Conservation (phyloP, 2,113 vertebrate species). For the Oostethus manadensis region DNA sequence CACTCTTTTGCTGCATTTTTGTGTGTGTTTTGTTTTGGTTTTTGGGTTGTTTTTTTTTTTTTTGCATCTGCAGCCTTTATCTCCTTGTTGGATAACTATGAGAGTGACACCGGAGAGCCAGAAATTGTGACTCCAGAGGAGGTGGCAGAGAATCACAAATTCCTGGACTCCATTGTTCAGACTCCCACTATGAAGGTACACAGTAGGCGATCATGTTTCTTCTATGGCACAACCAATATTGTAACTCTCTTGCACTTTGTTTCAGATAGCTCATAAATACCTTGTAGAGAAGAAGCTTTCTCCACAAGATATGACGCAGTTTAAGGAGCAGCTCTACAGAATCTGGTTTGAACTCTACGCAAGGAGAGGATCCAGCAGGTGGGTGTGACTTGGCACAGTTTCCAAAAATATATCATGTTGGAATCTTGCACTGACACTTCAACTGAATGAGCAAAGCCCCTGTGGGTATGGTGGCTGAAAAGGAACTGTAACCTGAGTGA, state of each 20-base stretch:
- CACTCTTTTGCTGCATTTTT: not conserved
- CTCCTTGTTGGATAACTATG: conserved; percentile 78
- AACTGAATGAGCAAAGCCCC: not conserved
- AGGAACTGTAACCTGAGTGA: too few relatives aligned
- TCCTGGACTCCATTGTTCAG: conserved; percentile 71
- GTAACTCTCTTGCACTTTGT: conserved; percentile 2
- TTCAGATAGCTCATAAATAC: conserved; percentile 74
- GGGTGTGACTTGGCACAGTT: conserved; percentile 31
- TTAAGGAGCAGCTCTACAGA: conserved; percentile 75
- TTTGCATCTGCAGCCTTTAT: conserved; percentile 70
- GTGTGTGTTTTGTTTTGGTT: not conserved
- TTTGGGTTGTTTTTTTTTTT: not conserved
- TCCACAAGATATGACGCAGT: conserved; percentile 53
- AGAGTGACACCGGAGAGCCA: conserved; percentile 71
- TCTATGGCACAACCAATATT: not conserved
- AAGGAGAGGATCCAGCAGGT: conserved; percentile 74
- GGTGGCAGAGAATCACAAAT: conserved; percentile 74
- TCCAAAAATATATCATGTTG: conserved; percentile 9
- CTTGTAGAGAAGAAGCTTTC: conserved; percentile 71
- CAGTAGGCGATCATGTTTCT: not conserved
- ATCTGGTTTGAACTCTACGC: conserved; percentile 80
- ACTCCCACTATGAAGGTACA: conserved; percentile 74
- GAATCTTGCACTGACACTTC: conserved; percentile 19
- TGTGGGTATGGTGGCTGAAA: not conserved
- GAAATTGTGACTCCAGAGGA: conserved; percentile 77